phyloP scores from a whole-genome alignment of 2,888 invertebrate genomes.

The Xylophagus ater region DNA sequence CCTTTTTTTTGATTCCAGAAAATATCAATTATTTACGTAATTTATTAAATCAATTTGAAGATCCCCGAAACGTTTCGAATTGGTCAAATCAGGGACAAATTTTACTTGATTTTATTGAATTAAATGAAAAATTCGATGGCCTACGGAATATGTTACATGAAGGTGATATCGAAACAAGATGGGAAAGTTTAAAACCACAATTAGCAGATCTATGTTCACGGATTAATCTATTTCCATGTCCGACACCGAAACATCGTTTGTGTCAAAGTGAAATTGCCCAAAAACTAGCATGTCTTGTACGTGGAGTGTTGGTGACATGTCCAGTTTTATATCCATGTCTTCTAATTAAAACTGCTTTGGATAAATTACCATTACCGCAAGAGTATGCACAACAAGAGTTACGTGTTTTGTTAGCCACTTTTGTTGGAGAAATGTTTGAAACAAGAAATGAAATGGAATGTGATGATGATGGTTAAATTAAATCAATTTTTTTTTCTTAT shows the following conservation, averaged over 20 bases:
- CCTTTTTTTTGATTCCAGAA: conserved; percentile 39
- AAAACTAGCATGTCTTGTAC: conserved; percentile 33
- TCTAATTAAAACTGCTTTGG: conserved; percentile 33
- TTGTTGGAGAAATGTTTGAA: conserved; percentile 12
- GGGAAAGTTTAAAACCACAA: conserved; percentile 37
- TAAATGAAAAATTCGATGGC: conserved; percentile 45
- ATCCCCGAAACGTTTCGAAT: conserved; percentile 49
- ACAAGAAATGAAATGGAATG: conserved; percentile 3
- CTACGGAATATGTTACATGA: conserved; percentile 32
- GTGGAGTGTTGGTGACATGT: conserved; percentile 34
- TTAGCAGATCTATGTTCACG: conserved; percentile 37
- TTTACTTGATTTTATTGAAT: conserved; percentile 57
- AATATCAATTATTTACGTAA: conserved; percentile 52
- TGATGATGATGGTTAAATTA: too few species aligned
- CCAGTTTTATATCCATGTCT: conserved; percentile 32
- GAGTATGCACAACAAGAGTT: conserved; percentile 37
- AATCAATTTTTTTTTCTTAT: too few species aligned
- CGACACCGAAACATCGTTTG: conserved; percentile 37
- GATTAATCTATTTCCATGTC: conserved; percentile 36
- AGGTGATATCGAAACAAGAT: conserved; percentile 34
- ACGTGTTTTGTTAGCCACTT: conserved; percentile 14
- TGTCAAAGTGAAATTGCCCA: conserved; percentile 40
- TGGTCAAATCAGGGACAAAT: conserved; percentile 66
- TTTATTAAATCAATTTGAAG: conserved; percentile 49
- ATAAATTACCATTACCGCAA: conserved; percentile 37